Conservation (phyloP, 2,888 invertebrate species). For the Pheosia gnoma region DNA sequence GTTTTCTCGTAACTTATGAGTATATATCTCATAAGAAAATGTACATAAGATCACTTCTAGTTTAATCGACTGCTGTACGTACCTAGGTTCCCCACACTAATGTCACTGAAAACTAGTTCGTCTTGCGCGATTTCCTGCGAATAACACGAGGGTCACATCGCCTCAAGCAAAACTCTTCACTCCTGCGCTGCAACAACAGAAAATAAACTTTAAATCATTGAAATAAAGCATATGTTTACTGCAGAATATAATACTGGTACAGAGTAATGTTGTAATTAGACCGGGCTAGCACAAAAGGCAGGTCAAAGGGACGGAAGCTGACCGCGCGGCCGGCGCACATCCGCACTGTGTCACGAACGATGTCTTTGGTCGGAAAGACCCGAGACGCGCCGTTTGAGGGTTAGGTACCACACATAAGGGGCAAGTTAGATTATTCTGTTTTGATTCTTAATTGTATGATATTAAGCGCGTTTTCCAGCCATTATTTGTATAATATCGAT, state of each 20-base stretch:
- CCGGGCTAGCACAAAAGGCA: slow-evolving; percentile 58
- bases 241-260: slow-evolving; percentile 25
- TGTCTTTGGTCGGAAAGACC: slow-evolving; percentile 65
- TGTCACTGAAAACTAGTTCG: slow-evolving; percentile 54
- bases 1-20: too few species aligned
- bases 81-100: slow-evolving; percentile 9
- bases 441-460: slow-evolving; percentile 1
- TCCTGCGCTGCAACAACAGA: slow-evolving; percentile 39
- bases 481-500: too few species aligned
- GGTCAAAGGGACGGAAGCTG: slow-evolving; percentile 80
- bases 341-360: slow-evolving; percentile 61
- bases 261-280: slow-evolving; percentile 67
- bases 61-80: not conserved
- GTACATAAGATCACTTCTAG: not conserved
- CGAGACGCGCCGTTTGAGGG: slow-evolving; percentile 48
- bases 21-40: too few species aligned
- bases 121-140: slow-evolving; percentile 70
- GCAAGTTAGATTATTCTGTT: slow-evolving; percentile 25
- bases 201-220: slow-evolving; percentile 38
- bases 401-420: slow-evolving; percentile 35
- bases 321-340: slow-evolving; percentile 70
- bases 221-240: slow-evolving; percentile 28
- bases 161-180: slow-evolving; percentile 44
- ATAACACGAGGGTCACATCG: slow-evolving; percentile 52
- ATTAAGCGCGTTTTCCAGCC: not conserved